Base-by-base conservation (phyloP, 2,113 vertebrate genomes). In the Nematolebias whitei region DNA sequence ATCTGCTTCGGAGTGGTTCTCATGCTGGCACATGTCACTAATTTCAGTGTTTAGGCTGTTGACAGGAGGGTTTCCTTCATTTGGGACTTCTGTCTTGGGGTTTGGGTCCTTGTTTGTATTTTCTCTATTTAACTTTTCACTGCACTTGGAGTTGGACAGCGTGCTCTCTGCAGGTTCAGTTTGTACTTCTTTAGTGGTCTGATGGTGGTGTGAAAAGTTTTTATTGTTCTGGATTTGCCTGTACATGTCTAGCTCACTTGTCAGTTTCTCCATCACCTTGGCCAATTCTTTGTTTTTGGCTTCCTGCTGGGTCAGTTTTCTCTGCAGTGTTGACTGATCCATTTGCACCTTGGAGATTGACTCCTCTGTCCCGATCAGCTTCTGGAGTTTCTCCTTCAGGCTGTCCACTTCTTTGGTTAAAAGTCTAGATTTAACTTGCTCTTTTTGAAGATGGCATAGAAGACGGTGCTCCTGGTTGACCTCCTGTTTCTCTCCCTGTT, bases 371-470 rank as follows among this genome's bases (percentile, higher is more conserved):
- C 93, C 93, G 93, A 92, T 94, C 18, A 96, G 94, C 81, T 95
- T 93, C 52, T 97, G 94, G 66, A 98, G 93, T 89, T 98, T 97
- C 80, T 97, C 96, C 85, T 96, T 99, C 65, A 99, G 84, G 72
- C 90, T 84, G 24, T 96, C 95, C 13, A 96, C 93, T 88, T 99
- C 96, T 88, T 94, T 94, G 48, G 92, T 94, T 32, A 99, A 91
- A 15, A 98, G 94, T 56, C 95, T 95, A 0, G 96, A 96, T 75
- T 96, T 99, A 1, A 94, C 93, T 87, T 95, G 96, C 80, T 99
- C 97, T 68, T 98, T 96, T 84, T 93, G 95, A 41, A 99, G 93
- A 51, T 93, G 95, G 76, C 93, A 94, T 32, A 96, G 95, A 68
- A 98, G 94, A 43, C 88, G 85, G 51, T 97, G 94, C 65, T 98